Percentiles rank a stretch among this genome's conserved stretches.
These are phyloP conservation scores for Triplophysa dalaica DNA, from an alignment of 2,113 vertebrate genomes.

Conservation along the genomic window DNA sequence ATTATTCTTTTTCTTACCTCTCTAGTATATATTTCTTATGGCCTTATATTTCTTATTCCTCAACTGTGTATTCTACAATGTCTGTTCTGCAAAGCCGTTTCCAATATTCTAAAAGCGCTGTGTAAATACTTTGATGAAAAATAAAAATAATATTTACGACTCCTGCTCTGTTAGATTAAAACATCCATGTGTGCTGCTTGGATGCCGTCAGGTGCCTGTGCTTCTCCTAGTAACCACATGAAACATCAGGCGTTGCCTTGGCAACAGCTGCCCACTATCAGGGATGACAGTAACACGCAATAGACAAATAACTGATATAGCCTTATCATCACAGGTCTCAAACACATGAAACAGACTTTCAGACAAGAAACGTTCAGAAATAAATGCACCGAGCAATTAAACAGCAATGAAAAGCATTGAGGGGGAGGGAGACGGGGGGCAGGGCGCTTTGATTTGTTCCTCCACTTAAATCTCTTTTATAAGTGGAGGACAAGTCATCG, in stretches of 20 bases:
- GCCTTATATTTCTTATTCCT: too few relatives aligned
- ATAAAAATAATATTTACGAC: too few relatives aligned
- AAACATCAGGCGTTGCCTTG: constrained; percentile 64
- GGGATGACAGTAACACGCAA: constrained; percentile 2
- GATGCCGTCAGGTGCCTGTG: constrained; percentile 56
- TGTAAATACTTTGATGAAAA: too few relatives aligned
- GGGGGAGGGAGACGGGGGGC: constrained; percentile 15
- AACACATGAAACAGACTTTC: not conserved
- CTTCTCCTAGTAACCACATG: constrained; percentile 72
- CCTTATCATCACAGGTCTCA: not conserved
- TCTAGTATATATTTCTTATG: too few relatives aligned
- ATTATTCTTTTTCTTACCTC: too few relatives aligned
- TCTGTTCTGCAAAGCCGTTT: too few relatives aligned
- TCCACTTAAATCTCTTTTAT: constrained; percentile 54
- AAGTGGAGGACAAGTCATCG: constrained; percentile 66
- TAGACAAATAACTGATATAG: constrained; percentile 19
- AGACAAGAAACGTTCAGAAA: not conserved
- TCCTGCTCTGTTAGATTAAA: constrained; percentile 58
- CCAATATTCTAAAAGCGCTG: too few relatives aligned
- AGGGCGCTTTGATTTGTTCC: constrained; percentile 29
- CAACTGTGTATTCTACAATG: too few relatives aligned
- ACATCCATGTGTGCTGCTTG: constrained; percentile 54
- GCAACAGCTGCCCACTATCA: constrained; percentile 61
- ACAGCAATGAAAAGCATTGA: not conserved
- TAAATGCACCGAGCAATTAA: not conserved